These are phyloP conservation scores for Cromileptes altivelis DNA, from an alignment of 2,113 vertebrate genomes.

Conservation along the genomic window DNA sequence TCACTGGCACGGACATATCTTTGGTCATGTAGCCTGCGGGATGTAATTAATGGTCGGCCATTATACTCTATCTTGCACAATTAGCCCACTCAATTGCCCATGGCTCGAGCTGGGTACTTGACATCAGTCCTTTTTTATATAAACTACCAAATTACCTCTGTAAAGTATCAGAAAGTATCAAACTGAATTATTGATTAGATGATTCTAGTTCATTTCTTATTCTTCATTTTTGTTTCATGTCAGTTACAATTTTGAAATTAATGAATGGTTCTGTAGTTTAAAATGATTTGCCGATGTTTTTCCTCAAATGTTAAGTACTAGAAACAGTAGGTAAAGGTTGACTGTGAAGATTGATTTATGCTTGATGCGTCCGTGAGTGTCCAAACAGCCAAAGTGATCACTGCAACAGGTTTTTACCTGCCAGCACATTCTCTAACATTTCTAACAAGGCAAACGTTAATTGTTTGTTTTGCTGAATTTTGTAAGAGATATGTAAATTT, in stretches of 20 bases:
- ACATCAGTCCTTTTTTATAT: background rate
- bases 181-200: background rate
- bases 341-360: background rate
- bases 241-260: too few relatives aligned
- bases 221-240: background rate
- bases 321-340: background rate
- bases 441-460: too few relatives aligned
- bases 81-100: background rate
- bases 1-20: background rate
- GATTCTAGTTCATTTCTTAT: background rate
- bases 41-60: background rate
- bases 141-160: background rate
- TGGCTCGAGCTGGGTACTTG: background rate
- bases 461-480: background rate
- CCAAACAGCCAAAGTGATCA: too few relatives aligned
- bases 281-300: background rate
- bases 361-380: too few relatives aligned
- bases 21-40: background rate
- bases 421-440: too few relatives aligned
- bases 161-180: background rate
- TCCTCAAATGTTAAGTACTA: background rate
- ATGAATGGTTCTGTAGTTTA: background rate
- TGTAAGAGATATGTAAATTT: background rate
- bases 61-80: background rate
- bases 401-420: too few relatives aligned